phyloP scores from a whole-genome alignment of 1,140 invertebrate genomes.

The Trichonephila inaurata region DNA sequence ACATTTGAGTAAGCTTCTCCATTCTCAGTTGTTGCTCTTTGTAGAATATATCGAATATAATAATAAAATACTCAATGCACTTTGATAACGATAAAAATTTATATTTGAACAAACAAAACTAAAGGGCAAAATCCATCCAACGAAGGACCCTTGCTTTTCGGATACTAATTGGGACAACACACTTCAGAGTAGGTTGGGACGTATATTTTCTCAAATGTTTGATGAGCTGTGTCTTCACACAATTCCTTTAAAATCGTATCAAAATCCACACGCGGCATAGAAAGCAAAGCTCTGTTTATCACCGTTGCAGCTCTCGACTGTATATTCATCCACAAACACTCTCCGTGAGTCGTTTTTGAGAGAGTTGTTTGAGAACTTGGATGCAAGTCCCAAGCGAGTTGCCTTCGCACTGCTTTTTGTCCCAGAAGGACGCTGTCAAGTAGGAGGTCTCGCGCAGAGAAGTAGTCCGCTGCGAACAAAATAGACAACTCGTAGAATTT shows the following conservation, averaged over 20 bases:
- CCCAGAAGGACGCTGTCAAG: constrained; percentile 68
- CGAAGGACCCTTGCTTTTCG: not conserved
- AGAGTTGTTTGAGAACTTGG: constrained; percentile 68
- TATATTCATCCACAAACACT: constrained; percentile 52
- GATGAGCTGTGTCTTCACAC: constrained; percentile 10
- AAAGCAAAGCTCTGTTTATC: constrained; percentile 48
- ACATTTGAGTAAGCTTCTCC: not conserved
- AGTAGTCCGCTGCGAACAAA: constrained; percentile 57
- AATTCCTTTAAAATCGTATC: constrained; percentile 23
- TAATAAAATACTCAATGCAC: not conserved
- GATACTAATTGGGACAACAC: constrained; percentile 15
- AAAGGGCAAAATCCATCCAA: not conserved
- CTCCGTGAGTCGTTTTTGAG: constrained; percentile 47
- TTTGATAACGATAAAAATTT: not conserved
- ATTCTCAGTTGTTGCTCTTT: not conserved
- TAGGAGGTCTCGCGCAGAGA: constrained; percentile 32
- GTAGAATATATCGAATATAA: not conserved
- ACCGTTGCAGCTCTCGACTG: not conserved
- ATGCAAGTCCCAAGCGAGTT: constrained; percentile 53
- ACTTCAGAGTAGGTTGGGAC: not conserved
- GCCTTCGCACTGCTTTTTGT: constrained; percentile 60
- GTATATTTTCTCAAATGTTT: constrained; percentile 39
- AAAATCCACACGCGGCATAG: constrained; percentile 33
- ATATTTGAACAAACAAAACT: not conserved
- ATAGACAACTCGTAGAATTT: constrained; percentile 58